Evolutionary conservation across 2,888 invertebrate genomes (phyloP).

Genomic region (Tridacna crocea): DNA sequence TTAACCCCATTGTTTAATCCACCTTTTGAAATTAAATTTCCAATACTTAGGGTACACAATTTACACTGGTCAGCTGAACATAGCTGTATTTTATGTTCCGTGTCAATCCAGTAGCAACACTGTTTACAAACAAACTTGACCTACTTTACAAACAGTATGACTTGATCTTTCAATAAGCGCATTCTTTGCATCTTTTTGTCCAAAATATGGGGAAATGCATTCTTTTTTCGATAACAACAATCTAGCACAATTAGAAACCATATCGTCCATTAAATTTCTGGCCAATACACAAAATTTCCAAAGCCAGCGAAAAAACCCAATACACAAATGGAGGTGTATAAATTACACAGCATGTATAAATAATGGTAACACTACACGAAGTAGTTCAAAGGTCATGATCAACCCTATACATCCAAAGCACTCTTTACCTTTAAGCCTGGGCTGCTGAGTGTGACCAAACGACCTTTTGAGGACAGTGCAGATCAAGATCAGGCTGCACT

Average conservation of each 20-base stretch:
- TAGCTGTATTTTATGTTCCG: too few relatives aligned
- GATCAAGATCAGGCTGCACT: neutral
- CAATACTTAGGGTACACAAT: too few relatives aligned
- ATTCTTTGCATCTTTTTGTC: too few relatives aligned
- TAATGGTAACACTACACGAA: neutral
- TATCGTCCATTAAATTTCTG: too few relatives aligned
- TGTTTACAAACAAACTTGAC: constrained; percentile 48
- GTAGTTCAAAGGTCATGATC: neutral
- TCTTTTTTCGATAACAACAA: too few relatives aligned
- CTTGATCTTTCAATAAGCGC: too few relatives aligned
- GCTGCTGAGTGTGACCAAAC: neutral
- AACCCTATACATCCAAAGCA: neutral
- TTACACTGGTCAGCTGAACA: too few relatives aligned
- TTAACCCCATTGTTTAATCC: too few relatives aligned
- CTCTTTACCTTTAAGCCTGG: constrained; percentile 1
- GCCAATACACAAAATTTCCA: constrained; percentile 22
- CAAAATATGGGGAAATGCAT: too few relatives aligned
- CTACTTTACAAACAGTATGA: constrained; percentile 30
- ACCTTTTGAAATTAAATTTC: too few relatives aligned
- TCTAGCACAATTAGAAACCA: too few relatives aligned
- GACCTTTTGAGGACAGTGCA: neutral
- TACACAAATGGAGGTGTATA: constrained; percentile 2
- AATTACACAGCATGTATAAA: too few relatives aligned
- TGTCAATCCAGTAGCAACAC: neutral
- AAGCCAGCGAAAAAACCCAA: neutral